Percentiles rank a stretch among this genome's conserved stretches.
Evolutionary conservation across 2,888 invertebrate species (phyloP).

Genomic region (Caenorhabditis sp.): DNA sequence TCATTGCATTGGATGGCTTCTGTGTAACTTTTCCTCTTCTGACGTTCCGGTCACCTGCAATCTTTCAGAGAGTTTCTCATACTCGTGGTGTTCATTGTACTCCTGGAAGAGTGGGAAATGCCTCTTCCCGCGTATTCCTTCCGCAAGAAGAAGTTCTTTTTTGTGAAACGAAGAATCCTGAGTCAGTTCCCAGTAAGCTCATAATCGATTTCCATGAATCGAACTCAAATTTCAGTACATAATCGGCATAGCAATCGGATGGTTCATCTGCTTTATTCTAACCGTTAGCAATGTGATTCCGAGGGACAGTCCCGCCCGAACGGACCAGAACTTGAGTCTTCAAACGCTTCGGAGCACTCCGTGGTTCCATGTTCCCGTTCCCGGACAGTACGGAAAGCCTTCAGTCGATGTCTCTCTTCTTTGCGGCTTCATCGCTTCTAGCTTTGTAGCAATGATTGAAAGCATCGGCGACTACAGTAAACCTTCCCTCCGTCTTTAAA

Average conservation of each 20-base stretch:
- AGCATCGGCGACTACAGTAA: conserved; percentile 66
- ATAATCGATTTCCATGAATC: background rate
- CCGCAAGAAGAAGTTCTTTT: conserved; percentile 32
- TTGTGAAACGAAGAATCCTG: conserved; percentile 61
- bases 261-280: conserved; percentile 68
- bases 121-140: conserved; percentile 68
- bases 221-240: conserved; percentile 66
- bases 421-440: conserved; percentile 71
- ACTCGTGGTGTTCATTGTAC: conserved; percentile 66
- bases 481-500: too few relatives aligned
- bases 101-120: conserved; percentile 66
- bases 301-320: conserved; percentile 61
- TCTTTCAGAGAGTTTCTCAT: conserved; percentile 64
- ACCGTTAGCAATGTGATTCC: conserved; percentile 67
- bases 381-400: conserved; percentile 69
- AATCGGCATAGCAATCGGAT: conserved; percentile 68
- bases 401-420: conserved; percentile 61
- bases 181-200: conserved; percentile 67
- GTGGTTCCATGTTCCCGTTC: conserved; percentile 74
- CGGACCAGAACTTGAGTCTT: conserved; percentile 69
- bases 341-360: conserved; percentile 65
- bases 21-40: conserved; percentile 67
- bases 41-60: background rate
- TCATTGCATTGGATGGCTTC: conserved; percentile 72
- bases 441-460: conserved; percentile 70